Percentiles rank a stretch among this genome's conserved stretches.
These are phyloP conservation scores for Drosophila varians DNA, from an alignment of 1,140 invertebrate genomes.

Conservation along the genomic window DNA sequence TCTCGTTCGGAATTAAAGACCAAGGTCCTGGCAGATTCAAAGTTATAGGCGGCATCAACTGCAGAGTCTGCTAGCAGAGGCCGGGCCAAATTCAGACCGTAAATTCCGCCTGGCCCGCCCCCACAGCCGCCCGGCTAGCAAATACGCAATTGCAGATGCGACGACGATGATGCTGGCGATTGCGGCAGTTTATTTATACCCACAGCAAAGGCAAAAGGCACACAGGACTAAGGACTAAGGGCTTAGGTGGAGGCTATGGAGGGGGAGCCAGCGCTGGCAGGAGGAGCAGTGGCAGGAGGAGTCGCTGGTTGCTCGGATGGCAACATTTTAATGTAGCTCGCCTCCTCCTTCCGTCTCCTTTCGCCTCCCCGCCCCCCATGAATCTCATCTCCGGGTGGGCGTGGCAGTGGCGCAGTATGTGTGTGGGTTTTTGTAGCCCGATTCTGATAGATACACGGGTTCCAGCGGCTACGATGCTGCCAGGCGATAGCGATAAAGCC, in stretches of 20 bases:
- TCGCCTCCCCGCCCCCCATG: constrained; percentile 15
- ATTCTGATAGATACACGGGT: constrained; percentile 27
- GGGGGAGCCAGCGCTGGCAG: neutral
- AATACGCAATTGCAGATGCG: constrained; percentile 80
- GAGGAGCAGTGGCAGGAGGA: constrained; percentile 3
- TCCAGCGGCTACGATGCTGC: constrained; percentile 68
- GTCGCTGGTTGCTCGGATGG: constrained; percentile 36
- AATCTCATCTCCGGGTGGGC: constrained; percentile 51
- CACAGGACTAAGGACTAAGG: constrained; percentile 7
- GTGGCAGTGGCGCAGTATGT: constrained; percentile 40
- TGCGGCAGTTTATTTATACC: constrained; percentile 78
- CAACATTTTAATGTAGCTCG: constrained; percentile 75
- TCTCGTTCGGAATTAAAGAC: constrained; percentile 20
- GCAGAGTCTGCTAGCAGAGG: constrained; percentile 19
- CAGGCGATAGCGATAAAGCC: constrained; percentile 65
- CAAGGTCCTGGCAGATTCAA: constrained; percentile 25
- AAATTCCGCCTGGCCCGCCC: constrained; percentile 37
- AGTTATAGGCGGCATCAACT: constrained; percentile 26
- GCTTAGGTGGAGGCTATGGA: neutral
- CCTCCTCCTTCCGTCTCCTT: constrained; percentile 8
- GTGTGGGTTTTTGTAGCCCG: constrained; percentile 12
- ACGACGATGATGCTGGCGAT: constrained; percentile 77
- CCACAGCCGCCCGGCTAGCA: constrained; percentile 43
- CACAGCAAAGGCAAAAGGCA: constrained; percentile 23
- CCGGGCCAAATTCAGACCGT: constrained; percentile 26